Percentiles rank a stretch among this genome's conserved stretches.
Conservation (phyloP, 2,113 vertebrate species). For the Phycodurus eques region DNA sequence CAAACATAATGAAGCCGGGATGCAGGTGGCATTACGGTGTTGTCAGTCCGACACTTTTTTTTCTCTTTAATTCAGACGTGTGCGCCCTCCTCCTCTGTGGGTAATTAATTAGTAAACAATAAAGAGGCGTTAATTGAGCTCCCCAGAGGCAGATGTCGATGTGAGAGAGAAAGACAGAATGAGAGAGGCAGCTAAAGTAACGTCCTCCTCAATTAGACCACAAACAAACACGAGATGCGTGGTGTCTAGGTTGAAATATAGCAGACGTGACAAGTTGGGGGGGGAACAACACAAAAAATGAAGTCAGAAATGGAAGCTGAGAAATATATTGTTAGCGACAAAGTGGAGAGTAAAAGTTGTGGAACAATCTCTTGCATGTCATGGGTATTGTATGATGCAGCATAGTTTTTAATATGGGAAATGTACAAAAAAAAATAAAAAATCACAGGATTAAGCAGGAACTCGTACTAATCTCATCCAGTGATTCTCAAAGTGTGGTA, state of each 20-base stretch:
- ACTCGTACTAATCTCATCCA: neutral
- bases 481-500: neutral
- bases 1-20: slow-evolving; percentile 5
- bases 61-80: slow-evolving; percentile 30
- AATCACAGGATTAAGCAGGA: neutral
- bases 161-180: slow-evolving; percentile 53
- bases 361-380: neutral
- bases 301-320: neutral
- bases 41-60: slow-evolving; percentile 20
- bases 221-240: slow-evolving; percentile 30
- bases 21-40: slow-evolving; percentile 1
- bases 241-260: neutral
- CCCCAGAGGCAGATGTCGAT: slow-evolving; percentile 56
- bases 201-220: slow-evolving; percentile 54
- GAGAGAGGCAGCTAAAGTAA: slow-evolving; percentile 54
- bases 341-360: neutral
- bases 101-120: slow-evolving; percentile 71
- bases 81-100: slow-evolving; percentile 35
- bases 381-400: neutral
- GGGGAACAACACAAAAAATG: neutral
- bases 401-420: neutral
- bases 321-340: neutral
- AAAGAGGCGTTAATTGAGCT: slow-evolving; percentile 63
- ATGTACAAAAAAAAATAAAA: neutral
- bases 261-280: neutral